Conservation (phyloP, 2,888 invertebrate genomes). For the Cryptocheilus praepositus region DNA sequence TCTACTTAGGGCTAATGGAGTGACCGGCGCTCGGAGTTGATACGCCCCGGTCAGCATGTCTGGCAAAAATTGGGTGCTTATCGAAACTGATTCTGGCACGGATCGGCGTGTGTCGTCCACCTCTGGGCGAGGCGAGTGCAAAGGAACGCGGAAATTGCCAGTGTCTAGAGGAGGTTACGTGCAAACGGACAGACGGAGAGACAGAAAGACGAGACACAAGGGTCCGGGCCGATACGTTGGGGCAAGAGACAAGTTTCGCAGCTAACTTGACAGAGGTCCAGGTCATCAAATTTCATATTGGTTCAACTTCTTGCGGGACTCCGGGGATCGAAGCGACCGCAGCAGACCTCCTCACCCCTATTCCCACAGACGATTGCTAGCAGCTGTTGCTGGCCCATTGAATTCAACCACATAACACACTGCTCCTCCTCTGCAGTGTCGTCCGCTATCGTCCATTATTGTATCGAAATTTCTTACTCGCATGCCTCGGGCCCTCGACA, state of each 20-base stretch:
- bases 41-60: slow-evolving; percentile 22
- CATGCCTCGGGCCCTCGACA: slow-evolving; percentile 19
- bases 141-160: background rate
- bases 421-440: background rate
- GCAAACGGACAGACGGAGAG: background rate
- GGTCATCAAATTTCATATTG: slow-evolving; percentile 64
- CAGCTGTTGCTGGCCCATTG: slow-evolving; percentile 62
- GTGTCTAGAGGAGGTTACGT: background rate
- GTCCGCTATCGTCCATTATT: slow-evolving; percentile 29
- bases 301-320: slow-evolving; percentile 42
- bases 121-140: background rate
- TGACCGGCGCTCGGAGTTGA: slow-evolving; percentile 6
- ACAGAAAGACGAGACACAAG: slow-evolving; percentile 2
- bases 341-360: slow-evolving; percentile 33
- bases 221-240: background rate
- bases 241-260: slow-evolving; percentile 16
- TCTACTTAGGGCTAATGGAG: slow-evolving; percentile 17
- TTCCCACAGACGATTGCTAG: slow-evolving; percentile 54
- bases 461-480: slow-evolving; percentile 46
- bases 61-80: slow-evolving; percentile 41
- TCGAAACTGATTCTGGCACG: slow-evolving; percentile 46
- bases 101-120: too few relatives aligned
- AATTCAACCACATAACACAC: slow-evolving; percentile 45
- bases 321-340: slow-evolving; percentile 32
- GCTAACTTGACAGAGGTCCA: slow-evolving; percentile 41